phyloP scores from a whole-genome alignment of 2,797 vertebrate species.

The Mormyrus hasselquistii region DNA sequence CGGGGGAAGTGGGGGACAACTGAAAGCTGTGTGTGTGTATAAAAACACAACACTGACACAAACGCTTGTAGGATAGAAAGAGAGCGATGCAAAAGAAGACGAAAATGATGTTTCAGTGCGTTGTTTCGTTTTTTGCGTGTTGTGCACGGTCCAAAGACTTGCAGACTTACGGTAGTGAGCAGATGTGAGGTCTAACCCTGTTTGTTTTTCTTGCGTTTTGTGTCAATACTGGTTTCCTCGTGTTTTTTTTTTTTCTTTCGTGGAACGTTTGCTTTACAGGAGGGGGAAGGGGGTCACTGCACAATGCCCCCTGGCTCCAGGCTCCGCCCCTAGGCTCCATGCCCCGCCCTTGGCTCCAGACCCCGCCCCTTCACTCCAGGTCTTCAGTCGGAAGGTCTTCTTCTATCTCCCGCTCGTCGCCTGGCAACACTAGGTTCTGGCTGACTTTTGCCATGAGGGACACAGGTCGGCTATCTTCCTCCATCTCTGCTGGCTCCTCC shows the following conservation, averaged over 20 bases:
- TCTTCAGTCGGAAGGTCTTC: constrained; percentile 88
- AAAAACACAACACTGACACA: constrained; percentile 35
- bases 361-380: constrained; percentile 62
- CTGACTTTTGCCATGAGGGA: constrained; percentile 76
- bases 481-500: constrained; percentile 88
- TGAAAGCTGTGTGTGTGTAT: not conserved
- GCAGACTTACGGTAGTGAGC: constrained; percentile 43
- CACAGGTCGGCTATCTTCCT: constrained; percentile 83
- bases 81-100: constrained; percentile 44
- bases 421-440: constrained; percentile 77
- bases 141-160: not conserved
- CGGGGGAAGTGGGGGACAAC: not conserved
- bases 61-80: constrained; percentile 33
- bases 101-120: constrained; percentile 55
- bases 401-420: constrained; percentile 88
- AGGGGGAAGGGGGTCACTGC: constrained; percentile 32
- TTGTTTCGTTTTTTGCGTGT: constrained; percentile 46
- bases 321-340: constrained; percentile 37
- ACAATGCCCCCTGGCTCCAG: constrained; percentile 23
- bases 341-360: constrained; percentile 40
- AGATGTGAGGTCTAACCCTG: constrained; percentile 64
- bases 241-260: constrained; percentile 40
- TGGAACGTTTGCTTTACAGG: constrained; percentile 50
- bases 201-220: constrained; percentile 56
- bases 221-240: constrained; percentile 42